Evolutionary conservation across 1,140 invertebrate genomes (phyloP).

Genomic region (Melipona quadrifasciata): DNA sequence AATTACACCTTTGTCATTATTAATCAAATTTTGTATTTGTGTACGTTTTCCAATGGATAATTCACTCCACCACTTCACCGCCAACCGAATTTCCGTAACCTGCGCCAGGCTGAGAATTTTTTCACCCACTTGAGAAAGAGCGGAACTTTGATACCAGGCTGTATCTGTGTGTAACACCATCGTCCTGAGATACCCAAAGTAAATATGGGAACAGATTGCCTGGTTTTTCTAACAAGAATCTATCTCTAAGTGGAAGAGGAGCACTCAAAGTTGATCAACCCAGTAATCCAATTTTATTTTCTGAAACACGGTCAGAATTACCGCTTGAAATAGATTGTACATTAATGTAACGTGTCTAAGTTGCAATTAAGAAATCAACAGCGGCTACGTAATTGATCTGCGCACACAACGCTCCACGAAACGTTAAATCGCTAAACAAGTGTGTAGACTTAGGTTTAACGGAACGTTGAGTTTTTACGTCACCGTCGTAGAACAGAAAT

Average conservation of each 20-base stretch:
- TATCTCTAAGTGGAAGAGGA: not conserved
- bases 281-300: not conserved
- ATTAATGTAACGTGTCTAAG: not conserved
- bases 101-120: not conserved
- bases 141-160: not conserved
- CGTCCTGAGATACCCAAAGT: not conserved
- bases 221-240: not conserved
- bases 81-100: not conserved
- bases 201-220: slow-evolving; percentile 13
- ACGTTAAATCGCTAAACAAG: slow-evolving; percentile 31
- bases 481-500: not conserved
- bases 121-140: slow-evolving; percentile 23
- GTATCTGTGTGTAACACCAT: not conserved
- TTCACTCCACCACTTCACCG: not conserved
- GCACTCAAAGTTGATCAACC: not conserved
- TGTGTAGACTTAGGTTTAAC: slow-evolving; percentile 28
- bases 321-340: not conserved
- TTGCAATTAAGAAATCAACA: not conserved
- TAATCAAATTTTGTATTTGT: too few species aligned
- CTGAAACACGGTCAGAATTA: not conserved
- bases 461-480: slow-evolving; percentile 34
- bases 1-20: too few species aligned
- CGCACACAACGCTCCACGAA: slow-evolving; percentile 1
- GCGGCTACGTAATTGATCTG: not conserved
- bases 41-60: too few species aligned